Conservation (phyloP, 2,888 invertebrate species). For the Meiosimyza decipiens region DNA sequence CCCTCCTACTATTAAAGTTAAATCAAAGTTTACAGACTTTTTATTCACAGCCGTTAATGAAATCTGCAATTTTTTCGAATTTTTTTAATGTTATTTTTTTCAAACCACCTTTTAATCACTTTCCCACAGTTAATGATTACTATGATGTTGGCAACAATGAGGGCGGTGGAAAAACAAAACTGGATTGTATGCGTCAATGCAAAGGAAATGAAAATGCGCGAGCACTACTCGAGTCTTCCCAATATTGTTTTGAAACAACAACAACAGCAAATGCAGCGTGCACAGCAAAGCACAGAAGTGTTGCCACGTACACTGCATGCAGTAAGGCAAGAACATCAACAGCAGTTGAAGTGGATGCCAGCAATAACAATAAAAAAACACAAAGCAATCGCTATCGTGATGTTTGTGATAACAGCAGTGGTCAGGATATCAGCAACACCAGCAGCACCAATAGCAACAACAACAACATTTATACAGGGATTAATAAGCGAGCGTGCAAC, state of each 20-base stretch:
- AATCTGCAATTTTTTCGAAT: too few species aligned
- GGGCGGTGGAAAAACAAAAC: neutral
- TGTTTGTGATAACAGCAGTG: slow-evolving; percentile 4
- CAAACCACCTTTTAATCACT: too few species aligned
- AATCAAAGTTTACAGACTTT: too few species aligned
- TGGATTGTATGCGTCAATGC: neutral
- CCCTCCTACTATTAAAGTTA: too few species aligned
- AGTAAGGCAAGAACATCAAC: neutral
- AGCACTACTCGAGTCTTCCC: neutral
- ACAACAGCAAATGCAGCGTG: slow-evolving; percentile 16
- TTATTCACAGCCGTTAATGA: too few species aligned
- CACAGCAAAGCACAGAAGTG: too few species aligned
- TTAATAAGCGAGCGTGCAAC: slow-evolving; percentile 38
- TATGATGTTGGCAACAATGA: neutral
- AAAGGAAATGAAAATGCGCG: neutral
- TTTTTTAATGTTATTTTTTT: too few species aligned
- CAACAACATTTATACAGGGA: slow-evolving; percentile 45
- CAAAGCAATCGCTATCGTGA: slow-evolving; percentile 27
- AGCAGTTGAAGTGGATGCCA: slow-evolving; percentile 43
- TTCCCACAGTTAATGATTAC: neutral
- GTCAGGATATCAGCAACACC: neutral
- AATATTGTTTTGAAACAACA: neutral
- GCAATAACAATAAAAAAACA: slow-evolving; percentile 42
- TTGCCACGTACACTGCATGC: neutral
- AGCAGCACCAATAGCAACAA: neutral